These are phyloP conservation scores for Tetragnatha montana DNA, from an alignment of 2,888 invertebrate genomes.

Conservation along the genomic window DNA sequence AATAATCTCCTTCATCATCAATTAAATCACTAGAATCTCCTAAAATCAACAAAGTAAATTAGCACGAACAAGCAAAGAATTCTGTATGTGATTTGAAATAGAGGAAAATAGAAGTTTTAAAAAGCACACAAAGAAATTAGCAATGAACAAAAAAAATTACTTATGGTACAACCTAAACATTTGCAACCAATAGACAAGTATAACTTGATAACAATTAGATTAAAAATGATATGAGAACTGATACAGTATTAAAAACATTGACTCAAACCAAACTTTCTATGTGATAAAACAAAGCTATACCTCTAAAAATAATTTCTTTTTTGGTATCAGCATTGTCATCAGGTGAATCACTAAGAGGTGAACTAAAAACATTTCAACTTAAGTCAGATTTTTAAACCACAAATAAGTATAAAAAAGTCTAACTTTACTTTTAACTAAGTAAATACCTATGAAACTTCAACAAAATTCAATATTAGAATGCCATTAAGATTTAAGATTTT, in stretches of 20 bases:
- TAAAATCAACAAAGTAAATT: conserved; percentile 1
- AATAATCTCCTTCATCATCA: conserved; percentile 73
- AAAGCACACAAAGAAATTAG: background rate
- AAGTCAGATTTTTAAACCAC: background rate
- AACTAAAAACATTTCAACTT: conserved; percentile 16
- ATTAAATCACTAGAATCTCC: conserved; percentile 70
- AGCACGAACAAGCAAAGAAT: too few relatives aligned
- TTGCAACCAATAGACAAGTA: too few relatives aligned
- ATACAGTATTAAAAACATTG: too few relatives aligned
- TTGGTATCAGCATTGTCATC: conserved; percentile 57
- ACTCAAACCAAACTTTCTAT: too few relatives aligned
- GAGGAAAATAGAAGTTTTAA: background rate
- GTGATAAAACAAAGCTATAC: background rate
- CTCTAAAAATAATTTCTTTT: conserved; percentile 64
- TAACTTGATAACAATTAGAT: too few relatives aligned
- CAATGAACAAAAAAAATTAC: background rate
- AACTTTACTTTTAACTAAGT: background rate
- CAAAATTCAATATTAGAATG: background rate
- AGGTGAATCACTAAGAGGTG: conserved; percentile 48
- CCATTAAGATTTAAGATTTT: too few relatives aligned
- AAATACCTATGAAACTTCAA: background rate
- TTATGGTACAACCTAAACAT: too few relatives aligned
- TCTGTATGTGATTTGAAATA: too few relatives aligned
- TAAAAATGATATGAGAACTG: too few relatives aligned
- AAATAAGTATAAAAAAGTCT: background rate